Base-by-base conservation (phyloP, 2,113 vertebrate genomes). In the Synodontis membranacea region DNA sequence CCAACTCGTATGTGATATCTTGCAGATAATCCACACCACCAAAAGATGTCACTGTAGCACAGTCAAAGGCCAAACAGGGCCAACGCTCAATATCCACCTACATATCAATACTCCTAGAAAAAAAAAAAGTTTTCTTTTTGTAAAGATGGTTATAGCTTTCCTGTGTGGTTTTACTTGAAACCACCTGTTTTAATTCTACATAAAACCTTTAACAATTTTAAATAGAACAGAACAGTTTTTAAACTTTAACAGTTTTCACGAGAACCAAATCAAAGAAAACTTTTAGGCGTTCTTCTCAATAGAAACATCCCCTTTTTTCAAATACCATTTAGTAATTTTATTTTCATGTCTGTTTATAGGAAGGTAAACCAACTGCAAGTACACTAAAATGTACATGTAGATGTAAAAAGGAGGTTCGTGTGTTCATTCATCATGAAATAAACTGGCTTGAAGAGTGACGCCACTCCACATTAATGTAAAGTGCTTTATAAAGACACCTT, bases 31-130 rank as follows among this genome's bases (percentile, higher is more conserved):
- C 42, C 42, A 54, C 3, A 60, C 0, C 0, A 86, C 94, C 95
- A 93, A 88, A 88, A 94, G 94, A 93, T 95, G 94, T 93, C 94
- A 93, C 91, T 95, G 94, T 95, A 94, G 92, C 84, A 94, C 93
- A 93, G 84, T 75, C 62, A 86, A 89, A 84, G 44, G 46, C n/a
- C 28, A 54, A 34, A 76, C 46, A 64, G n/a, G 34, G 34, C 52
- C 52, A 58, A 28, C 42, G 14, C 10, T 25, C 23, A 21, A 79
- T 5, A 54, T 79, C 75, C 31, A 39, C 52, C 44, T 19, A 31
- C n/a, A 62, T 86, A 48, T 21, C 9, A 48, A 34, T 19, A 68
- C 42, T 14, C 15, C 11, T 2, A 75, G 3, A 76, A 48, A 19
- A 50, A 23, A 8, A 76, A 48, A 12, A 28, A n/a, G 2, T 11